These are phyloP conservation scores for Hecatera dysodea DNA, from an alignment of 2,888 invertebrate genomes.

Conservation along the genomic window DNA sequence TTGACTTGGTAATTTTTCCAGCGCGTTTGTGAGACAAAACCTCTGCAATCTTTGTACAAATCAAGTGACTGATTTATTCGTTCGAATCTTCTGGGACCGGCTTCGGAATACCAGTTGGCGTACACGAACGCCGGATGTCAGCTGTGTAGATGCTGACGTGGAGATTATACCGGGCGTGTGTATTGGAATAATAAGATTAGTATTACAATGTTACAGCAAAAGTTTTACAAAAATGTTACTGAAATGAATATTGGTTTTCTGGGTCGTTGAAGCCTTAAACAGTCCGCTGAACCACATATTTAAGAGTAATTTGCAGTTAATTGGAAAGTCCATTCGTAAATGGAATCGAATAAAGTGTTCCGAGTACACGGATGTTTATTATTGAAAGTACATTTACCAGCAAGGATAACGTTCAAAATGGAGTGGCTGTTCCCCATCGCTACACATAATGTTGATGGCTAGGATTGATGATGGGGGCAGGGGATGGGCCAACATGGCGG, in stretches of 20 bases:
- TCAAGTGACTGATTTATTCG: conserved; percentile 62
- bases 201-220: conserved; percentile 22
- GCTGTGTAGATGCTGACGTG: conserved; percentile 38
- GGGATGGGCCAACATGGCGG: conserved; percentile 14
- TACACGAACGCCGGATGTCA: conserved; percentile 38
- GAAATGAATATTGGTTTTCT: conserved; percentile 7
- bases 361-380: background rate
- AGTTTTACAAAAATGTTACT: background rate
- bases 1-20: conserved; percentile 55
- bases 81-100: conserved; percentile 40
- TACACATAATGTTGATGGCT: conserved; percentile 33
- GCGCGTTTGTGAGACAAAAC: conserved; percentile 49
- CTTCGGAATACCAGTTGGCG: conserved; percentile 48
- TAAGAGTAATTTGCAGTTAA: conserved; percentile 11
- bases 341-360: conserved; percentile 1
- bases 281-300: conserved; percentile 2
- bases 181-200: conserved; percentile 49
- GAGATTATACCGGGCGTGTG: conserved; percentile 30
- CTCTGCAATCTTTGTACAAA: conserved; percentile 53
- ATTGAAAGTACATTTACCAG: conserved; percentile 9
- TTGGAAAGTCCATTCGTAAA: conserved; percentile 28
- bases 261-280: background rate
- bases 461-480: conserved; percentile 27
- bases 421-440: conserved; percentile 14
- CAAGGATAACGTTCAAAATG: conserved; percentile 7